A percentile compares a stretch with the other conserved stretches of the same genome.
phyloP scores from a whole-genome alignment of 2,113 vertebrate genomes.

The Pao palembangensis region DNA sequence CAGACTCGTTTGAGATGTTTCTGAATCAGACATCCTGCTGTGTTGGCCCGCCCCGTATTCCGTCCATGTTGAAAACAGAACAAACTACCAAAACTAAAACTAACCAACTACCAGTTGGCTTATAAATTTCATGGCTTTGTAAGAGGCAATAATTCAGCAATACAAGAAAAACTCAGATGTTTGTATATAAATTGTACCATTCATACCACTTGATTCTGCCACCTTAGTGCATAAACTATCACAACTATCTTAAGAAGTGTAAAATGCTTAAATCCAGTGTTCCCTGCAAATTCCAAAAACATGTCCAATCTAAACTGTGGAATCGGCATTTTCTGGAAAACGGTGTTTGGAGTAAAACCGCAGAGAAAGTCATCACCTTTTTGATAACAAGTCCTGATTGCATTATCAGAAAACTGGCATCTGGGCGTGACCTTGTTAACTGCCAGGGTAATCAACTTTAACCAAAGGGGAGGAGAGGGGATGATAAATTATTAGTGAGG shows the following conservation, averaged over 20 bases:
- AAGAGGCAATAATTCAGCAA: background rate
- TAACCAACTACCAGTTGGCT: background rate
- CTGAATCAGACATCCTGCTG: no score
- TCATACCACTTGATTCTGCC: conserved; percentile 7
- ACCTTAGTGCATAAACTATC: conserved; percentile 30
- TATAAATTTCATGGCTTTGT: background rate
- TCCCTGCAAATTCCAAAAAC: conserved; percentile 37
- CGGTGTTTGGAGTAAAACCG: conserved; percentile 88
- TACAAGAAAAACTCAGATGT: background rate
- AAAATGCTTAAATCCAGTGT: conserved; percentile 6
- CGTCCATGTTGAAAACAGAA: background rate
- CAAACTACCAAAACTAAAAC: background rate
- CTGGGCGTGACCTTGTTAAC: conserved; percentile 99
- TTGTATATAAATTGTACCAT: conserved; percentile 8
- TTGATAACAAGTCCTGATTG: conserved; percentile 83
- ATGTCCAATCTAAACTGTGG: conserved; percentile 57
- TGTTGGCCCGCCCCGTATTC: no score
- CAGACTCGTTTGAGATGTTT: no score
- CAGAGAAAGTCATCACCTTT: conserved; percentile 92
- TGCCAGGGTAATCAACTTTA: conserved; percentile 99
- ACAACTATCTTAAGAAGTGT: conserved; percentile 25
- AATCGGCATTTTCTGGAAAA: conserved; percentile 77
- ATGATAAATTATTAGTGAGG: conserved; percentile 99
- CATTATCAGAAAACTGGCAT: conserved; percentile 99
- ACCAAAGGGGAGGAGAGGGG: conserved; percentile 95